Conservation (phyloP, 2,797 vertebrate species). For the Argyrosomus regius region DNA sequence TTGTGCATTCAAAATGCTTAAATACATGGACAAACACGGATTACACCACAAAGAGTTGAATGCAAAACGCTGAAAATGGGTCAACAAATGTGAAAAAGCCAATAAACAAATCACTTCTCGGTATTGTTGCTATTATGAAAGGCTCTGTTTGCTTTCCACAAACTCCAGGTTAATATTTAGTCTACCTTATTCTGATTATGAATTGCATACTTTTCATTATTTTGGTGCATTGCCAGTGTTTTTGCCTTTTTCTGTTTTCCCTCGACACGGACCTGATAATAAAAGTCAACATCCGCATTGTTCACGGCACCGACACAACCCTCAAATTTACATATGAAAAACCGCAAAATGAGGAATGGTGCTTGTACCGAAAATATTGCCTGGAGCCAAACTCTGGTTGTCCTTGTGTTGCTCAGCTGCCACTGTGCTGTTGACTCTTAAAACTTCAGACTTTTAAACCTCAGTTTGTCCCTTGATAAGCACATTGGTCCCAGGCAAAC, state of each 20-base stretch:
- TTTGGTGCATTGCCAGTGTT: constrained; percentile 7
- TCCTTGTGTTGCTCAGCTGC: constrained; percentile 3
- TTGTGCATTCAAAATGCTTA: constrained; percentile 29
- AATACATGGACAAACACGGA: constrained; percentile 26
- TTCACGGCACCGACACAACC: constrained; percentile 15
- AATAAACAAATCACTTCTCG: not conserved
- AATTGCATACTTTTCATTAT: not conserved
- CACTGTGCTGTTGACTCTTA: constrained; percentile 16
- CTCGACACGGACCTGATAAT: not conserved
- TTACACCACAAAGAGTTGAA: constrained; percentile 15
- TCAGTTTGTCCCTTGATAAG: constrained; percentile 18
- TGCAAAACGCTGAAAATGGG: not conserved
- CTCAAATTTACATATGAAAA: constrained; percentile 39
- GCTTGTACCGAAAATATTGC: constrained; percentile 21
- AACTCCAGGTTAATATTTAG: not conserved
- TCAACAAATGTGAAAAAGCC: constrained; percentile 16
- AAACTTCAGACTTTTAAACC: constrained; percentile 18
- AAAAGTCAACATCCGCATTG: constrained; percentile 32
- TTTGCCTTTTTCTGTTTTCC: constrained; percentile 7
- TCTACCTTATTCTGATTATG: not conserved
- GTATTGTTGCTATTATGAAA: not conserved
- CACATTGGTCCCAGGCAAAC: not conserved
- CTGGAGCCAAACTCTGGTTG: constrained; percentile 20
- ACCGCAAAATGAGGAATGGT: not conserved
- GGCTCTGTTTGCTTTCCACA: not conserved